Evolutionary conservation across 2,797 vertebrate species (phyloP).

Genomic region (Aeoliscus strigatus): DNA sequence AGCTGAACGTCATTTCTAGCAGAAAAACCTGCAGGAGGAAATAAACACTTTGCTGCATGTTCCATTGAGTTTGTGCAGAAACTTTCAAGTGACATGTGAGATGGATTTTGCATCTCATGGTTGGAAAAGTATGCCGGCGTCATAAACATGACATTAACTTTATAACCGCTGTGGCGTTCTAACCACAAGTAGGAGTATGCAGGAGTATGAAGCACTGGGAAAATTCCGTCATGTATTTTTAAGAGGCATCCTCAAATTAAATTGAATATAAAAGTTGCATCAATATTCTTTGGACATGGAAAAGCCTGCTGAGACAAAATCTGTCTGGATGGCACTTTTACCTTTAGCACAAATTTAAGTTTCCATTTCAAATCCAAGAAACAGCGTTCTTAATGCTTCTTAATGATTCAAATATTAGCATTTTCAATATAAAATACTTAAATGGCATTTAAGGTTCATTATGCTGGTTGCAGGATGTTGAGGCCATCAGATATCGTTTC

Average conservation of each 20-base stretch:
- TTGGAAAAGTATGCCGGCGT: conserved; percentile 10
- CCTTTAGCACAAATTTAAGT: too few species aligned
- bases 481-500: too few species aligned
- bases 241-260: not conserved
- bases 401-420: too few species aligned
- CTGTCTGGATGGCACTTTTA: too few species aligned
- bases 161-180: not conserved
- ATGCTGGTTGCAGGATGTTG: too few species aligned
- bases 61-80: conserved; percentile 13
- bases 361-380: too few species aligned
- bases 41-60: not conserved
- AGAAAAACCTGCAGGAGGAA: conserved; percentile 12
- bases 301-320: not conserved
- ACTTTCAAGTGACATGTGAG: conserved; percentile 9
- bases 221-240: conserved; percentile 1
- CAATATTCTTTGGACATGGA: conserved; percentile 1
- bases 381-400: too few species aligned
- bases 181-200: too few species aligned
- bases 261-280: not conserved
- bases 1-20: conserved; percentile 32
- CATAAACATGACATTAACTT: not conserved
- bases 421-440: too few species aligned
- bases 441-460: too few species aligned
- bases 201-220: conserved; percentile 7
- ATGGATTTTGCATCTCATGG: conserved; percentile 6